Evolutionary conservation across 2,888 invertebrate genomes (phyloP).

Genomic region (Nymphalis urticae): DNA sequence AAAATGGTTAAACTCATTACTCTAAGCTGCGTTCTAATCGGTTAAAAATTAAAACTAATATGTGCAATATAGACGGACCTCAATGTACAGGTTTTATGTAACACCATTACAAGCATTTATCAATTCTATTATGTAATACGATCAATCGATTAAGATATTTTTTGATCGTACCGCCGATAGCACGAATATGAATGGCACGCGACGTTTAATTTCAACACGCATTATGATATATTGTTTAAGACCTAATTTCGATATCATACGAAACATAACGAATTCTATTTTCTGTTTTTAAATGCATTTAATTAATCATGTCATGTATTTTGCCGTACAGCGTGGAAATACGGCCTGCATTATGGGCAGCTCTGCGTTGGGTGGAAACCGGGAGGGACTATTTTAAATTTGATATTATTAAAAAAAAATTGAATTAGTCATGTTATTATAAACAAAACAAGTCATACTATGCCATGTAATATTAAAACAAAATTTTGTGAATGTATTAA

Average conservation of each 20-base stretch:
- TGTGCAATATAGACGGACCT: constrained; percentile 22
- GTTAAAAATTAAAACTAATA: constrained; percentile 7
- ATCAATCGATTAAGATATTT: constrained; percentile 42
- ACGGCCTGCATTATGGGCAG: too few relatives aligned
- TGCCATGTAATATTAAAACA: too few relatives aligned
- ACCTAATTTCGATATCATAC: not conserved
- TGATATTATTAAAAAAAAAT: too few relatives aligned
- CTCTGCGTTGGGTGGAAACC: too few relatives aligned
- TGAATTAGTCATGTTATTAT: too few relatives aligned
- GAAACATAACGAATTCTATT: not conserved
- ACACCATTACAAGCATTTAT: constrained; percentile 35
- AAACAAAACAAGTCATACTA: too few relatives aligned
- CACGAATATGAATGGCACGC: constrained; percentile 28
- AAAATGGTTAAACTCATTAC: not conserved
- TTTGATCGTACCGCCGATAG: constrained; percentile 33
- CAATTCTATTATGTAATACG: constrained; percentile 32
- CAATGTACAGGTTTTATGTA: constrained; percentile 34
- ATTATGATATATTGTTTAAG: constrained; percentile 14
- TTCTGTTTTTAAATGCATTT: not conserved
- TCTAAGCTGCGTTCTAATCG: not conserved
- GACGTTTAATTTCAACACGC: constrained; percentile 27
- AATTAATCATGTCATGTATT: too few relatives aligned
- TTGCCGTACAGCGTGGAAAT: too few relatives aligned
- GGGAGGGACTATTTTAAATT: too few relatives aligned
- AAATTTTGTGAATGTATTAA: too few relatives aligned